Base-by-base conservation (phyloP, 2,797 vertebrate species). In the Discoglossus pictus region DNA sequence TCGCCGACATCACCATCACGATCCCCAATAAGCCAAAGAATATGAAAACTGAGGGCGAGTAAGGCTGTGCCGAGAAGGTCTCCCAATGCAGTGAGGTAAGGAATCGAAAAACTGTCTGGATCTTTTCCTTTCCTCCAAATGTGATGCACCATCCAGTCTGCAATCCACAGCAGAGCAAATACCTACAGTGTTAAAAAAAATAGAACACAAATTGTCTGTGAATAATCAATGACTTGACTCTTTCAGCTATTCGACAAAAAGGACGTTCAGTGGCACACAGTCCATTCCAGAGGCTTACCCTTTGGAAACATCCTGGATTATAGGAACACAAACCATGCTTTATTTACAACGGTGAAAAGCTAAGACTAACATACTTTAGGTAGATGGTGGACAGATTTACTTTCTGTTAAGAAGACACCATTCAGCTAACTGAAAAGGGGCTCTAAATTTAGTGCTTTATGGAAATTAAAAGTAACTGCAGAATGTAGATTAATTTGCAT, bases 91-190 rank as follows among this genome's bases (percentile, higher is more conserved):
- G 96, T 99, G 58, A 99, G 92, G 71, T 98, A 99, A 1, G 97
- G 97, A 74, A 99, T 99, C 73, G 94, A 97, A 76, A 98, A 98
- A 39, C 96, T 99, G 79, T 98, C 97, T 0, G 97, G 97, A 77
- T 99, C 97, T 80, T 98, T 98, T 56, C 96, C 96, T 42, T 90
- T 96, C 50, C 88, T 93, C 97, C 97, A 99, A 89, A 99, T 96
- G 62, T 89, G 92, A 61, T 94, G 92, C 7, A 98, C 97, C 95
- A 98, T 98, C 95, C 96, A 97, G 88, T 98, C 96, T 8, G 95
- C 86, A 25, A 97, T 93, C 72, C 90, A 94, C 73, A 99, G 65
- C 79, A 98, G 70, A 72, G 90, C 85, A 59, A 97, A 88, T 44
- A 99, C 97, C 97, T 99, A 64, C 15, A 75, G 82, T 20, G 74